A percentile compares a stretch with the other conserved stretches of the same genome.
Conservation (phyloP, 2,797 vertebrate genomes). For the Pangasius krempfi region DNA sequence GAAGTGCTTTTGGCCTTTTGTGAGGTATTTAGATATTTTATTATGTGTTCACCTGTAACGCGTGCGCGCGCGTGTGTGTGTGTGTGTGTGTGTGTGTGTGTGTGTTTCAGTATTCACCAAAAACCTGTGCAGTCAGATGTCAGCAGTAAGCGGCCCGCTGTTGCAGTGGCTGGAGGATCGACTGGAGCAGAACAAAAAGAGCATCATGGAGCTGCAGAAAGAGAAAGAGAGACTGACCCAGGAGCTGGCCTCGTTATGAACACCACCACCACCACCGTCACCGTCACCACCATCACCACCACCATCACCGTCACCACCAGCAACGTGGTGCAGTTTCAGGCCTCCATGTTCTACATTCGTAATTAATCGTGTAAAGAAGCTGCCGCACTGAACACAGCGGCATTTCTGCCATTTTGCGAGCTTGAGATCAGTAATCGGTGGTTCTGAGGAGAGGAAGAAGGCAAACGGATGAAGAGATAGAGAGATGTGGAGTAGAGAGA, state of each 20-base stretch:
- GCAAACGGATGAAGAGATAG: neutral
- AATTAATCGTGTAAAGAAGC: neutral
- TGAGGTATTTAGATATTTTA: neutral
- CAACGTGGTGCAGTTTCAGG: neutral
- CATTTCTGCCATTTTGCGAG: neutral
- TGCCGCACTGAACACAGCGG: slow-evolving; percentile 15
- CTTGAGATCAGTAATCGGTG: slow-evolving; percentile 4
- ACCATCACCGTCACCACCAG: neutral
- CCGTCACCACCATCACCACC: too few species aligned
- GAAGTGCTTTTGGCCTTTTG: neutral
- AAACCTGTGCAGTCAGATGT: slow-evolving; percentile 99
- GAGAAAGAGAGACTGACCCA: slow-evolving; percentile 87
- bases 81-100: slow-evolving; percentile 31
- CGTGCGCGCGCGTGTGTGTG: slow-evolving; percentile 2
- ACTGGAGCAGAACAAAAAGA: slow-evolving; percentile 89
- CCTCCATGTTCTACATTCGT: neutral
- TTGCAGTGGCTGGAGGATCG: slow-evolving; percentile 97
- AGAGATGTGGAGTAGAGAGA: neutral
- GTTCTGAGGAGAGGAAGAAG: too few species aligned
- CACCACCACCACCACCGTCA: neutral
- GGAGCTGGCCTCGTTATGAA: slow-evolving; percentile 81
- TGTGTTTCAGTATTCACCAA: slow-evolving; percentile 88
- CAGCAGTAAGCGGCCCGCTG: slow-evolving; percentile 92
- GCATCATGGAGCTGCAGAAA: slow-evolving; percentile 82
- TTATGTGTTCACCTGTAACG: neutral